phyloP scores from a whole-genome alignment of 2,797 vertebrate genomes.

The Chaunax sp. region DNA sequence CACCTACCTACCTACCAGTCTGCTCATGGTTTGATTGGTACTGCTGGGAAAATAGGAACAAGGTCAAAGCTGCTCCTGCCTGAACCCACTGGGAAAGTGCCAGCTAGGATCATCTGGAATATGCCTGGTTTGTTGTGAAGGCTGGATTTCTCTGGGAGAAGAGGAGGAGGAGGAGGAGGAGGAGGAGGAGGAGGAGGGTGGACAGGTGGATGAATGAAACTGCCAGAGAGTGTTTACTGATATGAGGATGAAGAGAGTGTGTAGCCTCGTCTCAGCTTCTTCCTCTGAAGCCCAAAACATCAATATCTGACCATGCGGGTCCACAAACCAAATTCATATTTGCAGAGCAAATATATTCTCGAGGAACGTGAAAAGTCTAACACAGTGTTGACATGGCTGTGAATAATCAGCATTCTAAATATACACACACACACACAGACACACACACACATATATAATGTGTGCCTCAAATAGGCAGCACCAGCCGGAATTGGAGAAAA shows the following conservation, averaged over 20 bases:
- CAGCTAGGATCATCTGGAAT: conserved; percentile 44
- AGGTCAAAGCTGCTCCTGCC: conserved; percentile 42
- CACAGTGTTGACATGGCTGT: conserved; percentile 14
- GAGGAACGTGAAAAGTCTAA: conserved; percentile 16
- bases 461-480: conserved; percentile 62
- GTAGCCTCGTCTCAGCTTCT: conserved; percentile 10
- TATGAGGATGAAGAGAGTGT: conserved; percentile 14
- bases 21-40: conserved; percentile 19
- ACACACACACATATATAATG: too few relatives aligned
- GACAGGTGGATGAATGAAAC: conserved; percentile 35
- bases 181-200: background rate
- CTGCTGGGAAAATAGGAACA: conserved; percentile 41
- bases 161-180: background rate
- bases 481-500: conserved; percentile 62
- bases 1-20: background rate
- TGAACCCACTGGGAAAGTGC: conserved; percentile 34
- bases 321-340: conserved; percentile 6
- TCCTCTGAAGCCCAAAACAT: conserved; percentile 4
- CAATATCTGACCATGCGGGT: background rate
- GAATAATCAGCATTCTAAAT: conserved; percentile 42
- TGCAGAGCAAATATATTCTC: background rate
- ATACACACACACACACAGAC: conserved; percentile 36
- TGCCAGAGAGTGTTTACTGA: conserved; percentile 7
- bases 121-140: conserved; percentile 33
- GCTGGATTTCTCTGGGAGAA: conserved; percentile 3